Evolutionary conservation across 2,888 invertebrate species (phyloP).

Genomic region (Malthinus flaveolus): DNA sequence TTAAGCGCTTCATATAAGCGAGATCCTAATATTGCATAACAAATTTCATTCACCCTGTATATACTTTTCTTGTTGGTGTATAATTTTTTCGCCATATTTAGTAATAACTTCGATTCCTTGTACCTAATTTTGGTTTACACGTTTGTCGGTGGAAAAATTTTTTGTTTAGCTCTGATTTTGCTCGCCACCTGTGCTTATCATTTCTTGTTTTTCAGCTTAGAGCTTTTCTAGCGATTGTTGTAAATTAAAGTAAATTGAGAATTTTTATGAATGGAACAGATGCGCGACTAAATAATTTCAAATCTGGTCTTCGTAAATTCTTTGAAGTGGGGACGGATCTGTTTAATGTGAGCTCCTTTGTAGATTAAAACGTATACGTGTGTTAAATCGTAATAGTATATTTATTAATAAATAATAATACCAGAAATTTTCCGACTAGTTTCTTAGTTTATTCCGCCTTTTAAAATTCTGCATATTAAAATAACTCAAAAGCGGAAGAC

Average conservation of each 20-base stretch:
- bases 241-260: slow-evolving; percentile 1
- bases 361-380: slow-evolving; percentile 15
- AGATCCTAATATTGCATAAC: too few species aligned
- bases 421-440: slow-evolving; percentile 21
- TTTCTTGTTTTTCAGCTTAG: too few species aligned
- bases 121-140: too few species aligned
- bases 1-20: too few species aligned
- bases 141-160: too few species aligned
- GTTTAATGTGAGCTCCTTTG: slow-evolving; percentile 11
- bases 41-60: too few species aligned
- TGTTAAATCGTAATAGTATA: too few species aligned
- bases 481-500: slow-evolving; percentile 29
- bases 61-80: too few species aligned
- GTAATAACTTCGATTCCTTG: too few species aligned
- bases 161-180: too few species aligned
- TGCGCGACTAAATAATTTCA: slow-evolving; percentile 6
- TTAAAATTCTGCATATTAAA: slow-evolving; percentile 27
- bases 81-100: too few species aligned
- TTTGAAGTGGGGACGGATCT: slow-evolving; percentile 18
- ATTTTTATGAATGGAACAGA: slow-evolving; percentile 13
- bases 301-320: slow-evolving; percentile 2
- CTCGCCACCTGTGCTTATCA: too few species aligned
- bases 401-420: background rate
- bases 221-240: background rate
- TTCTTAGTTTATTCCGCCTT: slow-evolving; percentile 18